Percentiles rank a stretch among this genome's conserved stretches.
These are phyloP conservation scores for Otis tarda DNA, from an alignment of 2,113 vertebrate genomes.

Conservation along the genomic window DNA sequence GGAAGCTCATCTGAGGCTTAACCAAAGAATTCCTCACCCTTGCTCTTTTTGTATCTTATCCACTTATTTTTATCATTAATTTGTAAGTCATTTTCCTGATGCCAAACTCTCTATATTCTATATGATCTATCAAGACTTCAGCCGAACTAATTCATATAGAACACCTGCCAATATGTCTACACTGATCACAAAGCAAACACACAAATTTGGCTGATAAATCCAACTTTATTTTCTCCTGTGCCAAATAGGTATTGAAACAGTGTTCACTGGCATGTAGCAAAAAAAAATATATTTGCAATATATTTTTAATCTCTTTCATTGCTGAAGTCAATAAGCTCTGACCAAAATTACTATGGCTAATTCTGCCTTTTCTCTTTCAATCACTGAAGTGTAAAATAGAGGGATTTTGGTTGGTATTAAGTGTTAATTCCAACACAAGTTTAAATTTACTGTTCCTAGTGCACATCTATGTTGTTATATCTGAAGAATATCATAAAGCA, in stretches of 20 bases:
- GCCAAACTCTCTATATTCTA: neutral
- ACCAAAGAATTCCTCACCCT: neutral
- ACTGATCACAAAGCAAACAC: neutral
- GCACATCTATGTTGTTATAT: neutral
- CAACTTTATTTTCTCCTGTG: neutral
- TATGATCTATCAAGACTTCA: neutral
- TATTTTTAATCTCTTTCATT: neutral
- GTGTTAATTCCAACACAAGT: neutral
- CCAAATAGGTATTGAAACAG: neutral
- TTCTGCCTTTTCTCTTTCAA: neutral
- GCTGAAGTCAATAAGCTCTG: neutral
- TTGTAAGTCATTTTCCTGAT: neutral
- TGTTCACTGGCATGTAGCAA: accelerated
- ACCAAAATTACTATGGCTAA: neutral
- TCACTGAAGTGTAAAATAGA: neutral
- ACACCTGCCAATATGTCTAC: neutral
- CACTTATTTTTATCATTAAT: neutral
- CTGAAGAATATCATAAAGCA: neutral
- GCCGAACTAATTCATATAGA: neutral
- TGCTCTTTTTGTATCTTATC: neutral
- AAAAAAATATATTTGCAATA: neutral
- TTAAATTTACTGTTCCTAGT: neutral
- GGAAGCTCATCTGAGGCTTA: neutral
- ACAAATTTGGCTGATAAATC: neutral
- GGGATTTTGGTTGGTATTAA: neutral